A percentile compares a stretch with the other conserved stretches of the same genome.
Evolutionary conservation across 1,140 invertebrate genomes (phyloP).

Genomic region (Tigriopus japonicus): DNA sequence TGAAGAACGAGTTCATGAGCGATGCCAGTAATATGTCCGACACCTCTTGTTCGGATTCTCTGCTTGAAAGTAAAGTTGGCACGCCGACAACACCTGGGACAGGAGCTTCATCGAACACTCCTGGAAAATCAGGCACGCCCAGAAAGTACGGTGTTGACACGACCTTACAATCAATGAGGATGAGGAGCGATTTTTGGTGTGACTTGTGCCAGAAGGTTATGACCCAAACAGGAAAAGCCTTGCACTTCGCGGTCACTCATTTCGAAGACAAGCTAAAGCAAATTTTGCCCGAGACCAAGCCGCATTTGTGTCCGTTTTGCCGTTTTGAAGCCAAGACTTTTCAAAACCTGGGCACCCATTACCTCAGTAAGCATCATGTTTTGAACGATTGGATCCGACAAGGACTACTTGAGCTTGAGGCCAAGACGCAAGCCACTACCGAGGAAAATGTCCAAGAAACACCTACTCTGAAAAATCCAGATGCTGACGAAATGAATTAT

Average conservation of each 20-base stretch:
- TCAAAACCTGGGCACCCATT: constrained; percentile 1
- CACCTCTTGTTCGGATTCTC: too few relatives aligned
- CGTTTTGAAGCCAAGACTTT: constrained; percentile 1
- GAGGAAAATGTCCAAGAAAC: too few relatives aligned
- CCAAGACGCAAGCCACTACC: too few relatives aligned
- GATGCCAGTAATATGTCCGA: too few relatives aligned
- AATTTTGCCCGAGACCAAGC: neutral
- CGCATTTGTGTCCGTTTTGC: constrained; percentile 3
- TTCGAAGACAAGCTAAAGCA: constrained; percentile 3
- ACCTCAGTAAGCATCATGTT: constrained; percentile 3
- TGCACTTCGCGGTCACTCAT: constrained; percentile 6
- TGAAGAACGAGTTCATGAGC: too few relatives aligned
- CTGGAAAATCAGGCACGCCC: neutral
- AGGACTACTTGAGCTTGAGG: neutral
- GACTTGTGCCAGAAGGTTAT: constrained; percentile 3
- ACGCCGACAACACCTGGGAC: neutral
- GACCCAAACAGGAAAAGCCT: neutral
- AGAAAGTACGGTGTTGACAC: too few relatives aligned
- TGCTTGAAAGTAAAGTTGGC: too few relatives aligned
- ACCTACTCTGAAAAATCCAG: too few relatives aligned
- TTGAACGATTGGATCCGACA: constrained; percentile 4
- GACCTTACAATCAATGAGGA: too few relatives aligned
- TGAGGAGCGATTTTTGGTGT: constrained; percentile 1
- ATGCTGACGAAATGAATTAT: too few relatives aligned
- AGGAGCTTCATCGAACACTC: neutral